Evolutionary conservation across 2,888 invertebrate genomes (phyloP).

Genomic region (Brenthis hecate): DNA sequence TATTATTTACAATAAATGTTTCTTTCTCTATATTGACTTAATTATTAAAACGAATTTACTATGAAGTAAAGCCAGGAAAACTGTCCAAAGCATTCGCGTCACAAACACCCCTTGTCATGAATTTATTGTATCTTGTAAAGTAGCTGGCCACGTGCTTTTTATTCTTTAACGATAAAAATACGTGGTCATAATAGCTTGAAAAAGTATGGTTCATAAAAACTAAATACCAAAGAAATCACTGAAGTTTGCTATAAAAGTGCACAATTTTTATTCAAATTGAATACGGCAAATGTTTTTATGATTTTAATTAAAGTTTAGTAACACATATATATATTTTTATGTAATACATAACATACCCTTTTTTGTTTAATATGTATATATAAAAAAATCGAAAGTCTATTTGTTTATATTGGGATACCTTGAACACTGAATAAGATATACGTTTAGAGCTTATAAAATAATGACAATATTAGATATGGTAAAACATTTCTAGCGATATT

Average conservation of each 20-base stretch:
- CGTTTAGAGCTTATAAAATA: no score
- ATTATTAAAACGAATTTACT: conserved; percentile 9
- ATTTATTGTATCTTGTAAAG: conserved; percentile 26
- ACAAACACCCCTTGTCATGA: conserved; percentile 18
- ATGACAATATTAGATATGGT: no score
- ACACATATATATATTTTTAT: no score
- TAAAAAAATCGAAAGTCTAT: no score
- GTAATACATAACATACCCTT: no score
- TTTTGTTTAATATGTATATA: no score
- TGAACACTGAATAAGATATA: no score
- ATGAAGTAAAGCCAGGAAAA: conserved; percentile 13
- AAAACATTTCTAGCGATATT: no score
- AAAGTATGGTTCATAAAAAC: conserved; percentile 15
- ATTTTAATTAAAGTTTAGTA: conserved; percentile 1
- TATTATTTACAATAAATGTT: background rate
- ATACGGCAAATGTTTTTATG: background rate
- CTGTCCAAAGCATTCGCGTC: conserved; percentile 16
- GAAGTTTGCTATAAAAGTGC: background rate
- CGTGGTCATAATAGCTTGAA: conserved; percentile 19
- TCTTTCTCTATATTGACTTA: background rate
- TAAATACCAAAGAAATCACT: conserved; percentile 18
- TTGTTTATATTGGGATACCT: no score
- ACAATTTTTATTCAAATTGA: conserved; percentile 7
- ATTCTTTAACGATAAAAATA: conserved; percentile 24
- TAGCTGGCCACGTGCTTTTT: conserved; percentile 20